Base-by-base conservation (phyloP, 2,797 vertebrate species). In the Acipenser ruthenus region DNA sequence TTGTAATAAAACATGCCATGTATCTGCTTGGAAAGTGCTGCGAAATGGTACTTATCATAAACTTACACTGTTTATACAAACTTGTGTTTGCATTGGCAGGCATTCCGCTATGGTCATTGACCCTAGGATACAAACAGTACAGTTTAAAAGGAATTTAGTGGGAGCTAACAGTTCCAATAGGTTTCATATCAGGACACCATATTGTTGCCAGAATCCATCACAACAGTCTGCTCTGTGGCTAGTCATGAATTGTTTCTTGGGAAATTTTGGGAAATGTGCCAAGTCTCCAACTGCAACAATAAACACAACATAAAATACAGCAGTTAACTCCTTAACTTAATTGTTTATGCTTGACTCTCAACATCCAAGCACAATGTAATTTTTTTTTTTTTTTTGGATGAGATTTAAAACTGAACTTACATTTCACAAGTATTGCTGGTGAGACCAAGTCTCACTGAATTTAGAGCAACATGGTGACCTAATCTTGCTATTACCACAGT, bases 121-220 rank as follows among this genome's bases (percentile, higher is more conserved):
- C 56, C 58, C 9, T n/a, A 50, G 56, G 62, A 62, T 52, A 52
- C 67, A 53, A 55, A 62, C 61, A 51, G 64, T 37, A 37, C 9
- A 48, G 74, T 48, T 58, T 70, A 74, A 74, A 74, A 67, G 68
- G 70, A 72, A 67, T 67, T 70, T 68, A 70, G 65, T 71, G 72
- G 63, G 66, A 67, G 65, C 73, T 71, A 77, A 74, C 70, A 59
- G 60, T 49, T 11, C 70, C 72, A 74, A 75, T 73, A 65, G 71
- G 77, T 68, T 65, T 60, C 59, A 58, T 70, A 70, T 68, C 62
- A 70, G 68, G 62, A 58, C 63, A 62, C 48, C 65, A 69, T 62
- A 61, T 63, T 71, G 68, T 66, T 68, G 71, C 58, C 63, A 53
- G 6, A 18, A 56, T 23, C 52, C 63, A 65, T 49, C n/a, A 49